Evolutionary conservation across 2,797 vertebrate species (phyloP), one percentile per base, ranked within the genome.

Genomic region (Cottoperca gobio): DNA sequence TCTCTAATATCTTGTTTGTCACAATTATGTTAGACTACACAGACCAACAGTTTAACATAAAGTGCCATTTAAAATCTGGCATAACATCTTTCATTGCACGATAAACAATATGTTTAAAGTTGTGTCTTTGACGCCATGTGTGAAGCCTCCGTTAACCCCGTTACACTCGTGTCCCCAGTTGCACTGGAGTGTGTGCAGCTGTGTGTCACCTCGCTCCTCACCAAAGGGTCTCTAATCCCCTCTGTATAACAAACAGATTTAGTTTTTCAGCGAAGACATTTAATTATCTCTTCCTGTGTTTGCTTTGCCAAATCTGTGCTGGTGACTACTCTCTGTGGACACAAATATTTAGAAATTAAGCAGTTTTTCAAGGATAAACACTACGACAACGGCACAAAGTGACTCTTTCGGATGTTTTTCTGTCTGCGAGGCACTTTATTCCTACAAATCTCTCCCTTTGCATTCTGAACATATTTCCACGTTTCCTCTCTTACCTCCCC

Each of bases 401-500:
- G 12, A n/a, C 39, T 68, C 35, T 43, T 43, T 40, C 69, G 49
- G 8, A 6, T 5, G 19, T 37, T 64, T 85, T 40, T 2, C 45
- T 33, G n/a, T 77, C 13, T 52, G 39, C 43, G 70, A 62, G 8
- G 16, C 35, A 33, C 7, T 24, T 6, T 1, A 28, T 43, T 46
- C 75, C 8, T 1, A 40, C 31, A 52, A 49, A 21, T 50, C 28
- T 70, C 58, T 16, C 28, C 10, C 12, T 50, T 60, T 23, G 66
- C 26, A 53, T 58, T 17, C 17, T 65, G n/a, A 42, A 50, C 21
- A 39, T 68, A 11, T 63, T 42, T 46, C 13, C 10, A 46, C 40
- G 3, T 24, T 26, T 9, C 2, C 0, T n/a, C 12, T 26, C 59
- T 61, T 93, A 99, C 97, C 97, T 43, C 94, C 97, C 84, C 92